Evolutionary conservation across 1,140 invertebrate genomes (phyloP), one percentile per base, ranked within the genome.

Genomic region (Panagrolaimus sp.): DNA sequence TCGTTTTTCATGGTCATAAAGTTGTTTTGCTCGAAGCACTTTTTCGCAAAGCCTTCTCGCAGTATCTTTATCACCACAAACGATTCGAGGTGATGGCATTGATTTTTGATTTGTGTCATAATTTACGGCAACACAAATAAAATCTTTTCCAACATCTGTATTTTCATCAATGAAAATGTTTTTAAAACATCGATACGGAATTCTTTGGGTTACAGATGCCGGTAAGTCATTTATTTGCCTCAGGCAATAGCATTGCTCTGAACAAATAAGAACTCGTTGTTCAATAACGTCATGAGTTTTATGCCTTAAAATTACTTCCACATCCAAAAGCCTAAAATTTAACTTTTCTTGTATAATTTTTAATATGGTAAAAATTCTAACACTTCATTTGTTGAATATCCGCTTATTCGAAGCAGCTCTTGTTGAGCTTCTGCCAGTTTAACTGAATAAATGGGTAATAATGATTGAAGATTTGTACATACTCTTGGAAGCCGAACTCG

Each of bases 401-500:
- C 63, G 43, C 46, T 78, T 28, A 76, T 76, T 21, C 75, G 24
- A 1, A 76, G 24, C 7, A 76, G 44, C 58, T 75, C 75, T 63
- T 74, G 73, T 64, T 77, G 75, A 0, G 75, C 75, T 63, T 77
- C 75, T 4, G 75, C 76, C 45, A 67, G 55, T 46, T 77, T 66
- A 6, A 21, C 44, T n/a, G 48, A 62, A 62, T 78, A 77, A 32
- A 43, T 10, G 8, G 75, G 76, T 4, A 77, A 63, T 28, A 77
- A 47, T n/a, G 66, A 69, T 43, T 67, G 63, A n/a, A 77, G 45
- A 43, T 69, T 74, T 14, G 72, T 67, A 46, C 75, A 74, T 9
- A 76, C 69, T 15, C 75, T 62, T 2, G 75, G 70, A 1, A 67
- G 46, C 10, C 75, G 68, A 38, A 78, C 43, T 6, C 75, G 67